These are phyloP conservation scores for Sesia apiformis DNA, from an alignment of 2,888 invertebrate species.

Conservation along the genomic window DNA sequence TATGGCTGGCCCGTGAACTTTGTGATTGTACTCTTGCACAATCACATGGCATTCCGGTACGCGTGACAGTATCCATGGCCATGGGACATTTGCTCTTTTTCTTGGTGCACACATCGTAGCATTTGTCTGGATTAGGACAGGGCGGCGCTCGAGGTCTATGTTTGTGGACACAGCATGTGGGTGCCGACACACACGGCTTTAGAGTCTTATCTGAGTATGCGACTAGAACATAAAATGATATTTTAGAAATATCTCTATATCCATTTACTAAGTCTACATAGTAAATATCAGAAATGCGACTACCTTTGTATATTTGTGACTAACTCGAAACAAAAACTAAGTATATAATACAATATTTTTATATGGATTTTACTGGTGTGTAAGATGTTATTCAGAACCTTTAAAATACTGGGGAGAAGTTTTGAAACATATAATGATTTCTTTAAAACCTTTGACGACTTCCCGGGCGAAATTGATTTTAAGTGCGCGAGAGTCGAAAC, in stretches of 20 bases:
- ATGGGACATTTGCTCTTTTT: conserved; percentile 45
- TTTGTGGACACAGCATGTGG: conserved; percentile 47
- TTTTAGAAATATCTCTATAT: not conserved
- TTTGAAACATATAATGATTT: too few relatives aligned
- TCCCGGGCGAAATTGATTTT: too few relatives aligned
- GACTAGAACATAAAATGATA: not conserved
- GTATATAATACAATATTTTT: too few relatives aligned
- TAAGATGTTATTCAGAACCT: too few relatives aligned
- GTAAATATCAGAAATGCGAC: too few relatives aligned
- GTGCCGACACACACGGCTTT: conserved; percentile 53
- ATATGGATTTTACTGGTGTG: too few relatives aligned
- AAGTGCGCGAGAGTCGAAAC: too few relatives aligned
- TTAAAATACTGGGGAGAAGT: too few relatives aligned
- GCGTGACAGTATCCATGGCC: conserved; percentile 39
- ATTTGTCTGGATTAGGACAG: conserved; percentile 50
- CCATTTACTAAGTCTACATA: too few relatives aligned
- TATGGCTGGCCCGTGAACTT: conserved; percentile 27
- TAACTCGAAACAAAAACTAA: not conserved
- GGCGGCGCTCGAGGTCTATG: conserved; percentile 50
- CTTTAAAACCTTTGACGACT: too few relatives aligned
- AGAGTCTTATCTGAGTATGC: conserved; percentile 6
- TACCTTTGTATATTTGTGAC: too few relatives aligned
- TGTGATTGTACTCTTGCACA: conserved; percentile 38
- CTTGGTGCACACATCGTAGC: conserved; percentile 42
- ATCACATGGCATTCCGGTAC: conserved; percentile 36